Base-by-base conservation (phyloP, 2,888 invertebrate species). In the Drosophila emarginata region DNA sequence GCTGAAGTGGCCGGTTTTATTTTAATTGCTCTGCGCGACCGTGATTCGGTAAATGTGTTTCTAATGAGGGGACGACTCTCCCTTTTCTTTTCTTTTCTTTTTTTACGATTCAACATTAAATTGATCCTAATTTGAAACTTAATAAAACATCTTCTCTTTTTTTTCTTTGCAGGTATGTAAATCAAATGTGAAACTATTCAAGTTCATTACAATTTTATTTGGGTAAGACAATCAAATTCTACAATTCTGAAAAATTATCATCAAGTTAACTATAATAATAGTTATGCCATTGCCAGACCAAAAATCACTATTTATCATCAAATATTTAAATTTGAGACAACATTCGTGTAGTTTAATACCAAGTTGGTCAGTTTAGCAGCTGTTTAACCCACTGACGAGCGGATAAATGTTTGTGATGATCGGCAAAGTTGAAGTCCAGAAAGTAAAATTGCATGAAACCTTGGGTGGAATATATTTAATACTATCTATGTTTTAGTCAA, bases 121-220 rank as follows among this genome's bases (percentile, higher is more conserved):
- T 4, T 32, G 53, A 36, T 36, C 15, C 21, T 36, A 14, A 40
- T 32, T 26, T 67, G 61, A 50, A 50, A 9, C 50, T 32, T 40
- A 39, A 39, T 39, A 7, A 39, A 40, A 23, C 12, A 40, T 62
- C 11, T 21, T 54, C 3, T 51, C 5, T 37, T 58, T 18, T 67
- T 9, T 79, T 11, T 78, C 50, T n/a, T 80, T 87, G 1, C 76
- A 81, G 87, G 81, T 81, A 84, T 58, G 81, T 76, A 53, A 40
- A 54, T 21, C 6, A 5, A 45, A 64, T 12, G 5, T 52, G 1
- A n/a, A 57, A 15, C 18, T 39, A 32, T 11, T 9, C 15, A 2
- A 50, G 18, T 14, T n/a, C 36, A 54, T n/a, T 36, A 18, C 7
- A 21, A 21, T 54, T 6, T 28, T 12, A 3, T 28, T 54, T 28